Evolutionary conservation across 92 coral and sea anemone species (phyloP), one percentile per base, ranked within the genome.

Genomic region (Bergia puertoricense): DNA sequence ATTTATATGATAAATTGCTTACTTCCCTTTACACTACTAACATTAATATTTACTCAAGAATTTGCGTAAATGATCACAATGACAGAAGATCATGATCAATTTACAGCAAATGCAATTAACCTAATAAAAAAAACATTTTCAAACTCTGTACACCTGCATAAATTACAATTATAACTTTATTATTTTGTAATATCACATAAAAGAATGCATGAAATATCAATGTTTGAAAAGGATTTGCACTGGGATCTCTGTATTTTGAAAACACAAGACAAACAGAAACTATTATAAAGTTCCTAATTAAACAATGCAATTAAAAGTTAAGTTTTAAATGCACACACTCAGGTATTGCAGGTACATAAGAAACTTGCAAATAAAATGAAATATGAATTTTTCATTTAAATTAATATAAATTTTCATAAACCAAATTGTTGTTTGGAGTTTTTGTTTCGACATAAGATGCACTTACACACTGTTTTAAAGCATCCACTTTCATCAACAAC

Each of bases 401-500:
- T 72, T 15, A 72, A 72, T 72, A 72, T 72, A 40, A 72, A 36
- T 72, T 72, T 72, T 72, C 14, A 14, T n/a, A 36, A 74, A 74
- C 11, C 40, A 39, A 15, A 36, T 74, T 30, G 45, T 36, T 45
- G 43, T 50, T 20, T 42, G 43, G 42, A 50, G 39, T 56, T 79
- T 40, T 1, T 15, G 43, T 77, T 5, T n/a, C 4, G 7, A 46
- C 7, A 30, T 22, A 30, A 36, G 10, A 10, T 66, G 59, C 6
- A 69, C 80, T 44, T 71, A 85, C 88, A 68, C 36, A 39, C 65
- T 68, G 75, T 68, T 85, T 62, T 59, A 23, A 85, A 40, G 56
- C 66, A 85, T 14, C 80, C 80, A 85, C 75, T 79, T 69, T 39
- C 78, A 13, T 38, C 16, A 38, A 85, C 88, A 18, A 44, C 75